A percentile compares a stretch with the other conserved stretches of the same genome.
These are phyloP conservation scores for Cepaea hortensis DNA, from an alignment of 2,888 invertebrate genomes.

Conservation along the genomic window DNA sequence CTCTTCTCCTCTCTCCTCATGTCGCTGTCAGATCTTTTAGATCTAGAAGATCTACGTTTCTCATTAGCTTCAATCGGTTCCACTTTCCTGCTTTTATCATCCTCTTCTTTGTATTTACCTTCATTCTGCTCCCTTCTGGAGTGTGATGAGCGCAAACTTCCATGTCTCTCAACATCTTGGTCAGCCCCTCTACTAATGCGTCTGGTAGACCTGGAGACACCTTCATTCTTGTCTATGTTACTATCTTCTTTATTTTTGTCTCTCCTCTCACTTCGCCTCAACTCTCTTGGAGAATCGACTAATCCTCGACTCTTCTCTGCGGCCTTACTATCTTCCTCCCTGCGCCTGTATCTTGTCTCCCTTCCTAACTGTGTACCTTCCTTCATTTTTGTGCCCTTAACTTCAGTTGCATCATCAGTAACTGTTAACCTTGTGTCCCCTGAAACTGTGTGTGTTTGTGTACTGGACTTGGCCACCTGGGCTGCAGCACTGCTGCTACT, in stretches of 20 bases:
- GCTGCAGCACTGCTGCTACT: background rate
- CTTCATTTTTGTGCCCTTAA: background rate
- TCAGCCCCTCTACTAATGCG: constrained; percentile 8
- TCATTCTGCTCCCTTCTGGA: constrained; percentile 16
- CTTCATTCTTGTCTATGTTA: constrained; percentile 48
- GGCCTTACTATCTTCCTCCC: constrained; percentile 40
- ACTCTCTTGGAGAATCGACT: constrained; percentile 37
- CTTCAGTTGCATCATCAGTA: background rate
- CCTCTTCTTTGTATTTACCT: constrained; percentile 17
- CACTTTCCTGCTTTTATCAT: constrained; percentile 25
- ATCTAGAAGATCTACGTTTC: background rate
- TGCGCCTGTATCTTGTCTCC: constrained; percentile 10
- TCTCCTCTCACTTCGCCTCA: constrained; percentile 40
- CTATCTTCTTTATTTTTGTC: constrained; percentile 34
- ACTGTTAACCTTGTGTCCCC: no score
- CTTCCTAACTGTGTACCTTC: constrained; percentile 5
- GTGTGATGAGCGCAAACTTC: background rate
- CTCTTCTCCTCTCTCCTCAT: constrained; percentile 24
- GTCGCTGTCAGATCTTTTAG: constrained; percentile 38
- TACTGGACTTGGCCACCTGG: background rate
- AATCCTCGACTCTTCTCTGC: constrained; percentile 49
- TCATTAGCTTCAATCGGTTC: constrained; percentile 14
- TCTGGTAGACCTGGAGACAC: constrained; percentile 40
- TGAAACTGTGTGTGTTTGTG: no score
- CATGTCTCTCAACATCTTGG: background rate